These are phyloP conservation scores for Psittacula cyanocephala DNA, from an alignment of 2,113 vertebrate genomes.

Conservation along the genomic window DNA sequence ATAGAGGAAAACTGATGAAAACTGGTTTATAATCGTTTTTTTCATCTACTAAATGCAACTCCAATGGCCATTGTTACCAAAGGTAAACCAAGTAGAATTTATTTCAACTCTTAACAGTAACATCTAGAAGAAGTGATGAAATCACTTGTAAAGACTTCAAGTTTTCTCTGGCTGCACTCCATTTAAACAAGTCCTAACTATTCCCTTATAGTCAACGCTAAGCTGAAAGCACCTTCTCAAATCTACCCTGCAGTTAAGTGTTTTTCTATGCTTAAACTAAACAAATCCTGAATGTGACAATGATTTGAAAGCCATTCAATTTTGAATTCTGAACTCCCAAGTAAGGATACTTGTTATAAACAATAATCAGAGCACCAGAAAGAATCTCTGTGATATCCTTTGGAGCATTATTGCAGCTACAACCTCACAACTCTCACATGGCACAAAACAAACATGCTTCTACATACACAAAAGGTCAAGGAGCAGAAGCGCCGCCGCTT, in stretches of 20 bases:
- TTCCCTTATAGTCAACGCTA: background rate
- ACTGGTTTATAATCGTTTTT: background rate
- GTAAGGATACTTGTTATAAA: background rate
- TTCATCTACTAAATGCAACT: background rate
- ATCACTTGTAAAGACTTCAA: background rate
- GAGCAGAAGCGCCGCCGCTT: background rate
- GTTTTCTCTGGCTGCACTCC: background rate
- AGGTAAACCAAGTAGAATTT: background rate
- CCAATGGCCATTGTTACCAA: background rate
- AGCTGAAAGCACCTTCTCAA: background rate
- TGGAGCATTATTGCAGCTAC: background rate
- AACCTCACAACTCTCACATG: fast-evolving
- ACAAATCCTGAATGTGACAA: background rate
- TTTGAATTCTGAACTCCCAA: background rate
- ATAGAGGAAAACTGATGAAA: background rate
- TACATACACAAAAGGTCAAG: background rate
- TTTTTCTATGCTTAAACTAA: background rate
- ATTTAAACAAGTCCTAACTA: background rate
- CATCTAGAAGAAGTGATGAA: background rate
- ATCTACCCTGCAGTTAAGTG: background rate
- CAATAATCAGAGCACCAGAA: background rate
- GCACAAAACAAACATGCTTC: background rate
- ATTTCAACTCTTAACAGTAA: background rate
- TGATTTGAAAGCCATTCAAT: background rate
- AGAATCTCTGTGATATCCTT: background rate